Evolutionary conservation across 2,888 invertebrate genomes (phyloP), one percentile per base, ranked within the genome.

Genomic region (Tipula unca): DNA sequence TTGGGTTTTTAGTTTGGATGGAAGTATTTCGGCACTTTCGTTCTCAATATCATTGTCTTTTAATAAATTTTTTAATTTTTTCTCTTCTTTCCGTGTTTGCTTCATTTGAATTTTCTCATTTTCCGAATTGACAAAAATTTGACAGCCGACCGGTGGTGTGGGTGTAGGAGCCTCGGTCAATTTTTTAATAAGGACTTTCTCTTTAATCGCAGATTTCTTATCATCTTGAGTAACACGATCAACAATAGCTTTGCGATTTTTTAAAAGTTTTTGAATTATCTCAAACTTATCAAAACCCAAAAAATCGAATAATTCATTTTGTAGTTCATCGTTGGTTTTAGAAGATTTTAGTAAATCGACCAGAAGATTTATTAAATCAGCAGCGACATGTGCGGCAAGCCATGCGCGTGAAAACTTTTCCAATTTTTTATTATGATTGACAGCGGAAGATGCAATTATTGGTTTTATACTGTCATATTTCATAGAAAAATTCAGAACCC

Each of bases 211-310:
- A 13, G 86, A 86, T 29, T 87, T 87, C 48, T 89, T 89, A 39
- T 88, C 89, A 20, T 88, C 87, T 14, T 88, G 89, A 35, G 91
- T 90, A 25, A 91, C 85, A 39, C 90, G 89, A 39, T 89, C 89
- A 0, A 90, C 88, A 10, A 94, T 93, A 87, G 92, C 92, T 84
- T 90, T 90, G 13, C 96, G 92, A 88, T 95, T 93, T 85, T 93
- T 91, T 35, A 97, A 90, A 86, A 97, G 90, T 54, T 92, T 91
- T 86, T 93, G 92, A 35, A 96, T 95, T 86, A 96, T 92, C 88
- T 96, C 96, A 89, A 96, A 94, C 88, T 94, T 92, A 87, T 98
- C 96, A 90, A 95, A 97, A 0, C 99, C 99, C 29, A 98, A 92
- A 3, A 98, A 91, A 88, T 99, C 98, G 90, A 98, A 95, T 25